These are phyloP conservation scores for Cabera pusaria DNA, from an alignment of 2,888 invertebrate species.

Conservation along the genomic window DNA sequence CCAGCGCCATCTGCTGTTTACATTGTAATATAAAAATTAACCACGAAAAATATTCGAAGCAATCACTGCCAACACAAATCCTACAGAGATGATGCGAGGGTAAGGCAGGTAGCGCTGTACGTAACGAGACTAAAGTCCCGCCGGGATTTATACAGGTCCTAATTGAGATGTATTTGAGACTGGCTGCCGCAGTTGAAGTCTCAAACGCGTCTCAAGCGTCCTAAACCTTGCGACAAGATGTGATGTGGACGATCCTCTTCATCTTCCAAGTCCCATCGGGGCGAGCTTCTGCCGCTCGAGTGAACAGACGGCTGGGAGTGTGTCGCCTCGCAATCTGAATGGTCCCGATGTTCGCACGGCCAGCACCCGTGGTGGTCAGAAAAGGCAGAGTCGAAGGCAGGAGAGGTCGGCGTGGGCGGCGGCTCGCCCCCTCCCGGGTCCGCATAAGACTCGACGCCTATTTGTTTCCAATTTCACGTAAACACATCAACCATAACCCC, in stretches of 20 bases:
- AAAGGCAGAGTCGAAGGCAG: constrained; percentile 77
- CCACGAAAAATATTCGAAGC: constrained; percentile 35
- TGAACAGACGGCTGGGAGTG: constrained; percentile 63
- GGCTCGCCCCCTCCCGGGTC: constrained; percentile 77
- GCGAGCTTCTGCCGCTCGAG: constrained; percentile 75
- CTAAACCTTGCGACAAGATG: constrained; percentile 75
- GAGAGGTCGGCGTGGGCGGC: constrained; percentile 75
- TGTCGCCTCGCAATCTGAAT: constrained; percentile 58
- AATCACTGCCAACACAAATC: constrained; percentile 71
- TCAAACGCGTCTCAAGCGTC: constrained; percentile 39
- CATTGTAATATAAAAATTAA: constrained; percentile 19
- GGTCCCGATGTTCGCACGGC: constrained; percentile 73
- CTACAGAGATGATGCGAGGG: constrained; percentile 43
- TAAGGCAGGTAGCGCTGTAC: constrained; percentile 68
- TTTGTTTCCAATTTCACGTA: constrained; percentile 42
- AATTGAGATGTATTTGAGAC: constrained; percentile 66
- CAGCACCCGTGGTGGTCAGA: constrained; percentile 78
- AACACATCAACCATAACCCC: constrained; percentile 17
- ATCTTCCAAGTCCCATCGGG: constrained; percentile 74
- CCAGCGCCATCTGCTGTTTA: constrained; percentile 74
- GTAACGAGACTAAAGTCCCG: constrained; percentile 43
- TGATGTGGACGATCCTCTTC: constrained; percentile 69
- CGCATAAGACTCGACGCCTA: constrained; percentile 77
- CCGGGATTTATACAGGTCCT: constrained; percentile 41
- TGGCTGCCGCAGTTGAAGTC: constrained; percentile 9